These are phyloP conservation scores for Volucella bombylans DNA, from an alignment of 2,888 invertebrate genomes.

Conservation along the genomic window DNA sequence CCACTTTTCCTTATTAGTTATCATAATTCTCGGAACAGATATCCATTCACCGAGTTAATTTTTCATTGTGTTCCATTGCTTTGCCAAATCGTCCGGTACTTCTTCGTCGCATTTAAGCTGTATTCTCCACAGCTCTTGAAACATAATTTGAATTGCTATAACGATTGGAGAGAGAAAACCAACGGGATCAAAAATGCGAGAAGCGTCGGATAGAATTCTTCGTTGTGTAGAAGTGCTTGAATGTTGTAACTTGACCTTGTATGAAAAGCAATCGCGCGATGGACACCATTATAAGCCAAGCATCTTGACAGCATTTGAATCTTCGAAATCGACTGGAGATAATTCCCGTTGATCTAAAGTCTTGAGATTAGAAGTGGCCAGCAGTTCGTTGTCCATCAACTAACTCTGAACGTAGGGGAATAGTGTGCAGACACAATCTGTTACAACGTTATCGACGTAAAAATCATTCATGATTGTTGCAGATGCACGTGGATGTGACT, in stretches of 20 bases:
- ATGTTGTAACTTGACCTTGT: slow-evolving; percentile 9
- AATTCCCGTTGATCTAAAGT: slow-evolving; percentile 28
- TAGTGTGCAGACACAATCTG: no score
- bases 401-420: slow-evolving; percentile 6
- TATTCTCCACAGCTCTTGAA: slow-evolving; percentile 32
- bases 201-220: background rate
- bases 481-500: accelerated
- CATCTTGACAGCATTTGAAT: slow-evolving; percentile 23
- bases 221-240: slow-evolving; percentile 11
- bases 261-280: slow-evolving; percentile 35
- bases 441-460: no score
- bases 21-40: slow-evolving; percentile 5
- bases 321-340: slow-evolving; percentile 31
- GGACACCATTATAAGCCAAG: slow-evolving; percentile 44
- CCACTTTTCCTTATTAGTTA: background rate
- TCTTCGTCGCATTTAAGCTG: slow-evolving; percentile 24
- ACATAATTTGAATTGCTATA: slow-evolving; percentile 19
- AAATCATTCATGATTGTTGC: background rate
- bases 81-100: background rate
- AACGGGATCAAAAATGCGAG: slow-evolving; percentile 20
- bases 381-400: slow-evolving; percentile 30
- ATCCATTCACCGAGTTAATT: slow-evolving; percentile 20
- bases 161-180: slow-evolving; percentile 21
- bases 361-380: slow-evolving; percentile 33
- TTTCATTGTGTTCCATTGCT: slow-evolving; percentile 18